Evolutionary conservation across 2,797 vertebrate genomes (phyloP), one percentile per base, ranked within the genome.

Genomic region (Pseudochaenichthys georgianus): DNA sequence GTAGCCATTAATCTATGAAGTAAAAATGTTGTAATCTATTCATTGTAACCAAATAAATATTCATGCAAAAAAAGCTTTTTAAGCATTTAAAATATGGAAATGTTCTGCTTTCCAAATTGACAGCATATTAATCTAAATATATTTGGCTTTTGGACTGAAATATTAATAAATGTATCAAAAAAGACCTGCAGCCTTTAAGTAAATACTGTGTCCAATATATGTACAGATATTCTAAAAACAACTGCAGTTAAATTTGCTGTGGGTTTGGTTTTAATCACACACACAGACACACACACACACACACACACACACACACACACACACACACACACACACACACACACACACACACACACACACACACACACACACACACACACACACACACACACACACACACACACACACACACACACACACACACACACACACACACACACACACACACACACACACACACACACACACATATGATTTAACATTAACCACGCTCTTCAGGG

Each of bases 401-500:
- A 54, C 41, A n/a, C 21, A 31, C 21, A 10, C 57, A 59, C 15
- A n/a, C 55, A 23, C 15, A 6, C 63, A 11, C 51, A 54, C 41
- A n/a, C 21, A 31, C 21, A 10, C 57, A 59, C 15, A n/a, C 55
- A 23, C 15, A 6, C 63, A 11, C 51, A 54, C 41, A n/a, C 21
- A 31, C 21, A 10, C 57, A 59, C 15, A n/a, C 55, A 23, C 15
- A 6, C 63, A 11, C 51, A 54, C 41, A n/a, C 21, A 31, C 21
- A 10, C 57, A 59, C 15, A 43, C 45, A 65, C 38, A 17, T 9
- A 31, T 28, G 51, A 46, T 46, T 81, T 34, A 59, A 9, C 72
- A 54, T 54, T 31, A 2, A 64, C 42, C n/a, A 5, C 13, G 2
- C 17, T 62, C 45, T 45, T 31, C 6, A 0, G 21, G 9, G 51